A percentile compares a stretch with the other conserved stretches of the same genome.
phyloP scores from a whole-genome alignment of 2,113 vertebrate genomes.

The Variabilichromis moorii region DNA sequence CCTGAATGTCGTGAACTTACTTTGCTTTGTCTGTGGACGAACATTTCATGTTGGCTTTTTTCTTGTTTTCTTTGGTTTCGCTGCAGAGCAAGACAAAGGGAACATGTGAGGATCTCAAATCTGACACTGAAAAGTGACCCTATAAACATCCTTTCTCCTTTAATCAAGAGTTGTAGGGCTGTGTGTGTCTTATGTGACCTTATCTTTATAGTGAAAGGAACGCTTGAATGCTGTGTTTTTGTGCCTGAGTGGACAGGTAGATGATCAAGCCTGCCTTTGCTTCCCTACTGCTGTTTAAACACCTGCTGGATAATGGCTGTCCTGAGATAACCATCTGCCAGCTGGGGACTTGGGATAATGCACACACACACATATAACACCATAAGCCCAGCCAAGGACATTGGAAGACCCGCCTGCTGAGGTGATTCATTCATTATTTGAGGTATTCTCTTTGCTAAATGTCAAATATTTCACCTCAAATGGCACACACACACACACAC shows the following conservation, averaged over 20 bases:
- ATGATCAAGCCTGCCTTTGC: neutral
- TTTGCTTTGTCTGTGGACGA: slow-evolving; percentile 76
- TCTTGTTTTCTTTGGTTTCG: slow-evolving; percentile 82
- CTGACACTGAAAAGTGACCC: neutral
- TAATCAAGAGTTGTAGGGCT: neutral
- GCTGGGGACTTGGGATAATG: slow-evolving; percentile 28
- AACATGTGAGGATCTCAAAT: neutral
- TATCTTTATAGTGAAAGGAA: neutral
- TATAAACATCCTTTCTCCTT: neutral
- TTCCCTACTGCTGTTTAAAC: slow-evolving; percentile 49
- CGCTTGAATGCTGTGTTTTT: neutral
- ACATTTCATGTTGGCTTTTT: slow-evolving; percentile 70
- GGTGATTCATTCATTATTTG: slow-evolving; percentile 31
- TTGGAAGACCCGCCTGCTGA: neutral
- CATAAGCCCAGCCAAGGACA: slow-evolving; percentile 10
- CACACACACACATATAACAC: neutral
- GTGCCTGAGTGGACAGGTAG: slow-evolving; percentile 14
- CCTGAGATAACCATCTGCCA: slow-evolving; percentile 49
- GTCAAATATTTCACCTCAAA: slow-evolving; percentile 40
- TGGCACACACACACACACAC: neutral
- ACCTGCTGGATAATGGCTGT: slow-evolving; percentile 53
- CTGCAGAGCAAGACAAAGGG: slow-evolving; percentile 58
- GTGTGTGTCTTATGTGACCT: slow-evolving; percentile 10
- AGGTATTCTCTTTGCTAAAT: slow-evolving; percentile 37
- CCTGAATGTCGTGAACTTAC: slow-evolving; percentile 69